A percentile compares a stretch with the other conserved stretches of the same genome.
phyloP scores from a whole-genome alignment of 2,888 invertebrate species.

The Nephrotoma guestfalica region DNA sequence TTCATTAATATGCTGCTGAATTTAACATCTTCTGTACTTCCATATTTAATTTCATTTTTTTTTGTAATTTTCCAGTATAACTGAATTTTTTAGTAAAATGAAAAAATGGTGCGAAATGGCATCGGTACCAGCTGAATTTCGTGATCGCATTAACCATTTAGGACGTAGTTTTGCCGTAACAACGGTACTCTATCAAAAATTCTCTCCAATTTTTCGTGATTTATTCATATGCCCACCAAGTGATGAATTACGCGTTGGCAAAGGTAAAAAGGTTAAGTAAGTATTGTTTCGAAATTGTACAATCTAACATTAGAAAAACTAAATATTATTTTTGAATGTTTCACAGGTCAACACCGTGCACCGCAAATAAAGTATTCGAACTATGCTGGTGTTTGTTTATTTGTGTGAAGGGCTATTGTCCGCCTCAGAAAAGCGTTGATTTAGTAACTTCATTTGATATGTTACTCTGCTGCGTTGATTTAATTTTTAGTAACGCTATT shows the following conservation, averaged over 20 bases:
- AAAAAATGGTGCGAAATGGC: constrained; percentile 94
- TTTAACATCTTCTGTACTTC: neutral
- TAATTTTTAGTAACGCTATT: constrained; percentile 76
- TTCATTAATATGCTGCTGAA: neutral
- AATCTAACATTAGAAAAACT: constrained; percentile 4
- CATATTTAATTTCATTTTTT: too few species aligned
- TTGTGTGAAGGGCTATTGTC: constrained; percentile 74
- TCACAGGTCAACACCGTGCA: constrained; percentile 57
- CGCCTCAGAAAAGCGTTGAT: constrained; percentile 68
- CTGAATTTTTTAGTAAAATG: constrained; percentile 89
- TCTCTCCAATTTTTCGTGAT: constrained; percentile 72
- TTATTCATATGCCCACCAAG: constrained; percentile 56
- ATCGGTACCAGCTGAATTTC: constrained; percentile 66
- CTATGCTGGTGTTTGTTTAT: constrained; percentile 91
- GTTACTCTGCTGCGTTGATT: constrained; percentile 78
- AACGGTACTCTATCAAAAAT: constrained; percentile 85
- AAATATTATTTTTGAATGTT: constrained; percentile 8
- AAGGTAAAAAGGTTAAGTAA: constrained; percentile 27
- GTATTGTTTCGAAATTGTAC: constrained; percentile 5
- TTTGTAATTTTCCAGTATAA: constrained; percentile 42
- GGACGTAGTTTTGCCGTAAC: constrained; percentile 89
- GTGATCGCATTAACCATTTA: constrained; percentile 65
- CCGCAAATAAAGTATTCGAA: constrained; percentile 71
- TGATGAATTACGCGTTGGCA: constrained; percentile 19
- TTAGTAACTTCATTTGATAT: constrained; percentile 89